A percentile compares a stretch with the other conserved stretches of the same genome.
phyloP scores from a whole-genome alignment of 2,888 invertebrate species.

The Arenicola marina region DNA sequence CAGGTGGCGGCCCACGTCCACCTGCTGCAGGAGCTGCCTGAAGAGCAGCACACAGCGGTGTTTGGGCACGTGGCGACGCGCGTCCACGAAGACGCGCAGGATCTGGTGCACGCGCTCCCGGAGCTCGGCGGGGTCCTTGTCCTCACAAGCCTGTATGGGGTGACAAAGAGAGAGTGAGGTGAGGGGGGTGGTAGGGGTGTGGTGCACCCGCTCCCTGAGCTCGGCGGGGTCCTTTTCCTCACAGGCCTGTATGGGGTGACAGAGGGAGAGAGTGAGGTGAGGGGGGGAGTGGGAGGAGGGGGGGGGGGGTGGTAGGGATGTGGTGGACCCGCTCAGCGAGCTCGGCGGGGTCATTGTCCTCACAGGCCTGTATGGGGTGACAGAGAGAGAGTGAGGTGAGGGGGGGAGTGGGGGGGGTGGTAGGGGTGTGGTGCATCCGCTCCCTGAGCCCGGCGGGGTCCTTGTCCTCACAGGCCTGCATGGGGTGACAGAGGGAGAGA shows the following conservation, averaged over 20 bases:
- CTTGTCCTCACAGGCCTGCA: neutral
- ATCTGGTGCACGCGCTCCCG: slow-evolving; percentile 18
- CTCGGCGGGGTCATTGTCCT: neutral
- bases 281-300: too few relatives aligned
- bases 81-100: slow-evolving; percentile 87
- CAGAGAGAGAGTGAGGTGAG: too few relatives aligned
- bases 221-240: neutral
- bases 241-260: too few relatives aligned
- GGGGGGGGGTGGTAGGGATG: too few relatives aligned
- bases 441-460: neutral
- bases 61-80: slow-evolving; percentile 88
- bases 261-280: too few relatives aligned
- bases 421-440: slow-evolving; percentile 36
- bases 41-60: slow-evolving; percentile 85
- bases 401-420: too few relatives aligned
- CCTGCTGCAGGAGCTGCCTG: slow-evolving; percentile 70
- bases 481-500: too few relatives aligned
- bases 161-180: too few relatives aligned
- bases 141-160: neutral
- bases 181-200: too few relatives aligned
- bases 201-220: neutral
- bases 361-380: slow-evolving; percentile 1
- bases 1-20: slow-evolving; percentile 61
- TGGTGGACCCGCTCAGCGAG: neutral
- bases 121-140: neutral